A percentile compares a stretch with the other conserved stretches of the same genome.
Evolutionary conservation across 2,797 vertebrate genomes (phyloP).

Genomic region (Acanthornis magna): DNA sequence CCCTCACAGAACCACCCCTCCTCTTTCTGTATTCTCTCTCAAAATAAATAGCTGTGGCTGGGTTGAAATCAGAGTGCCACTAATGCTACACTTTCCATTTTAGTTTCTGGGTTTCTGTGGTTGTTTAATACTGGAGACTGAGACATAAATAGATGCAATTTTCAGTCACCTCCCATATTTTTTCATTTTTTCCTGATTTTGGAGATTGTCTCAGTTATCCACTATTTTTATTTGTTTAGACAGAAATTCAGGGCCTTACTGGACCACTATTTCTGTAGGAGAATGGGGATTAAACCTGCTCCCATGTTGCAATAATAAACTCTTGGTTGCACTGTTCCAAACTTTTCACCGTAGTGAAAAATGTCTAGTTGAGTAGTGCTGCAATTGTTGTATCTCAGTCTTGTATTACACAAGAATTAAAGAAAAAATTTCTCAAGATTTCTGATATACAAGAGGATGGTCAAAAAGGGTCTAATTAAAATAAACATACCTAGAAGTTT

Average conservation of each 20-base stretch:
- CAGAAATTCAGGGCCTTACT: not conserved
- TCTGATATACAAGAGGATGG: not conserved
- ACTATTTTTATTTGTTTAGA: not conserved
- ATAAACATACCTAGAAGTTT: not conserved
- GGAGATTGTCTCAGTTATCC: not conserved
- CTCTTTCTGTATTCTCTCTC: not conserved
- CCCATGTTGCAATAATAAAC: not conserved
- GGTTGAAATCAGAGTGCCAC: not conserved
- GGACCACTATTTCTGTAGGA: not conserved
- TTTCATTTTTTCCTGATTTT: not conserved
- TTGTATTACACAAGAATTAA: not conserved
- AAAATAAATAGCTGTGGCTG: not conserved
- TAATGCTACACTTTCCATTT: not conserved
- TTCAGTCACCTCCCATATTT: not conserved
- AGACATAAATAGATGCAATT: not conserved
- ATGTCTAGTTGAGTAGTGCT: not conserved
- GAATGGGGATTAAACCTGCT: not conserved
- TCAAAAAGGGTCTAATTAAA: not conserved
- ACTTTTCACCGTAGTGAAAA: not conserved
- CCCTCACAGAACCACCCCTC: not conserved
- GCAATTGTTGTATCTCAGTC: not conserved
- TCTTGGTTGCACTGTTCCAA: not conserved
- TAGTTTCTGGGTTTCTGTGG: not conserved
- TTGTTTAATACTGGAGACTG: not conserved
- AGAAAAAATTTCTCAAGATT: not conserved